phyloP scores from a whole-genome alignment of 2,113 vertebrate genomes.

The Atrichornis clamosus region DNA sequence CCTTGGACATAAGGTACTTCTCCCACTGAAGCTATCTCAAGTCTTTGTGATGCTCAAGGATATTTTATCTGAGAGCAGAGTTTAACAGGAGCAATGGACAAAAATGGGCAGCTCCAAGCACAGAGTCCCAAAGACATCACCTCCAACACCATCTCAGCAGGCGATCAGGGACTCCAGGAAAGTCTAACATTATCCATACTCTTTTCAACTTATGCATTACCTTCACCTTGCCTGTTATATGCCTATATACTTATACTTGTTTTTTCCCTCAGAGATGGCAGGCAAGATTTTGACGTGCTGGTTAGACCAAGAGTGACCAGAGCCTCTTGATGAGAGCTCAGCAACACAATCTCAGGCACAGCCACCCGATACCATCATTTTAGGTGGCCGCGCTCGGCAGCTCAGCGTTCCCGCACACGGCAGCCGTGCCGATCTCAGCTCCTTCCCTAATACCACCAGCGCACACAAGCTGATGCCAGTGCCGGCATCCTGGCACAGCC shows the following conservation, averaged over 20 bases:
- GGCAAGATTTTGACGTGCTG: background rate
- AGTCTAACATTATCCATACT: fast-evolving
- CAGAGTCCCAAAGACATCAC: background rate
- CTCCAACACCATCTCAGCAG: background rate
- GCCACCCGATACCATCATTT: fast-evolving
- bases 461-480: background rate
- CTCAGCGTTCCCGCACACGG: background rate
- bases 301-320: background rate
- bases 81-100: background rate
- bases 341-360: background rate
- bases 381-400: background rate
- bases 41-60: background rate
- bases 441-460: fast-evolving
- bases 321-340: background rate
- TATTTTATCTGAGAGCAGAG: background rate
- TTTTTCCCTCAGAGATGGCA: background rate
- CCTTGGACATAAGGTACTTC: background rate
- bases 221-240: fast-evolving
- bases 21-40: background rate
- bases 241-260: fast-evolving
- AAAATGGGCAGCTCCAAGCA: fast-evolving
- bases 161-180: background rate
- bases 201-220: fast-evolving
- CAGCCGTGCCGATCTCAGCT: background rate
- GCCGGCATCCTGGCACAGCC: background rate